A percentile compares a stretch with the other conserved stretches of the same genome.
phyloP scores from a whole-genome alignment of 1,140 invertebrate species.

The Euborellia annulipes region DNA sequence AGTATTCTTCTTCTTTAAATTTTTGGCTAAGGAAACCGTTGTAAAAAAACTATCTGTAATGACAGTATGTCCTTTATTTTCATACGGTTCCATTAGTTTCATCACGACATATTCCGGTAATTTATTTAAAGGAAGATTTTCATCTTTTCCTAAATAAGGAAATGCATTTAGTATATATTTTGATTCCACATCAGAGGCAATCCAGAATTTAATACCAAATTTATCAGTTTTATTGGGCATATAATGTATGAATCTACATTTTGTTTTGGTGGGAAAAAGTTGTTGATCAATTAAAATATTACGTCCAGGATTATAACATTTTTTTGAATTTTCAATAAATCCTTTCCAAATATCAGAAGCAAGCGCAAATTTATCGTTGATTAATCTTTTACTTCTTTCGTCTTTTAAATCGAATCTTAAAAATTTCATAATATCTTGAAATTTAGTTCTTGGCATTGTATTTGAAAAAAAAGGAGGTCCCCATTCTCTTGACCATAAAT shows the following conservation, averaged over 20 bases:
- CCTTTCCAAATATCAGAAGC: conserved; percentile 22
- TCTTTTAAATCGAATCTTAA: conserved; percentile 21
- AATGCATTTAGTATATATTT: conserved; percentile 7
- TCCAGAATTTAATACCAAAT: conserved; percentile 5
- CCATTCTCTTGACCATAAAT: conserved; percentile 15
- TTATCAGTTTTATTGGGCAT: conserved; percentile 5
- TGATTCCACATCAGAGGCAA: not conserved
- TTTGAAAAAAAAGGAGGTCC: conserved; percentile 16
- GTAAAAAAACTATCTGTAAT: conserved; percentile 7
- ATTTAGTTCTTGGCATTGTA: conserved; percentile 17
- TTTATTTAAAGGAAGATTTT: not conserved
- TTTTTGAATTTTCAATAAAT: conserved; percentile 23
- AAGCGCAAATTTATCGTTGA: conserved; percentile 22
- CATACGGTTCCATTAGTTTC: conserved; percentile 2
- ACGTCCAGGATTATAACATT: conserved; percentile 6
- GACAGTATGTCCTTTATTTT: conserved; percentile 4
- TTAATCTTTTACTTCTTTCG: not conserved
- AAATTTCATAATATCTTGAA: conserved; percentile 8
- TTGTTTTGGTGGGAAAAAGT: conserved; percentile 23
- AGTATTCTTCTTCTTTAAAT: conserved; percentile 1
- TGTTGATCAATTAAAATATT: conserved; percentile 22
- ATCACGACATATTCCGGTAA: conserved; percentile 5
- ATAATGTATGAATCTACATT: conserved; percentile 3
- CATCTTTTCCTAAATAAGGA: conserved; percentile 4
- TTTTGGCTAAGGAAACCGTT: not conserved